Evolutionary conservation across 2,113 vertebrate genomes (phyloP).

Genomic region (Crypturellus undulatus): DNA sequence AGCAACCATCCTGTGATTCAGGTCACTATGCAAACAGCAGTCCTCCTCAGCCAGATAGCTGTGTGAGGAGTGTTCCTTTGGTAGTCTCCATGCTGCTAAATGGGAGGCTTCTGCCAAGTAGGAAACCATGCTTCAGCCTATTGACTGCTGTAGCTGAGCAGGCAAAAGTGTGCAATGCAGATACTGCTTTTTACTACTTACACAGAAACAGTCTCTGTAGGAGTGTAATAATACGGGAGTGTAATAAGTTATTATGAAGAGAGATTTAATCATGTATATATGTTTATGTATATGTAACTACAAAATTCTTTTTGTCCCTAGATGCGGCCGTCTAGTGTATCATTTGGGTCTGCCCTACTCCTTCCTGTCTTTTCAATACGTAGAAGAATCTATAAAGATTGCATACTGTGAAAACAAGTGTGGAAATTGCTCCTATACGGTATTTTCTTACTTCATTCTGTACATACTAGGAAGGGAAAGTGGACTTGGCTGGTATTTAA

Average conservation of each 20-base stretch:
- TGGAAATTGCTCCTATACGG: slow-evolving; percentile 86
- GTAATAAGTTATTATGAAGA: background rate
- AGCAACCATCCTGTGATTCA: rapidly evolving
- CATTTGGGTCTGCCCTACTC: slow-evolving; percentile 89
- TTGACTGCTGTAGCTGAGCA: rapidly evolving
- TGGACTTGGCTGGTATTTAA: background rate
- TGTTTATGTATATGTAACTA: background rate
- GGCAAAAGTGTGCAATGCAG: background rate
- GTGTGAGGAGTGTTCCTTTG: background rate
- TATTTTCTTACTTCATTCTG: slow-evolving; percentile 65
- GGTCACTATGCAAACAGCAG: rapidly evolving
- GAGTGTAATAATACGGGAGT: background rate
- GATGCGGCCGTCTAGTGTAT: slow-evolving; percentile 90
- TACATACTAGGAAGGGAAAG: background rate
- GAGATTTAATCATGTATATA: background rate
- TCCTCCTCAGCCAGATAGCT: background rate
- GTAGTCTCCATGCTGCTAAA: background rate
- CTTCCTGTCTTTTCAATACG: slow-evolving; percentile 81
- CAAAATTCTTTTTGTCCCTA: slow-evolving; percentile 54
- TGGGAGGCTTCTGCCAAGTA: background rate
- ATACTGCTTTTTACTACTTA: background rate
- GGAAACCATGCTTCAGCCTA: rapidly evolving
- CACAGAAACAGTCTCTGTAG: background rate
- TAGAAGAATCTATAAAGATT: slow-evolving; percentile 88
- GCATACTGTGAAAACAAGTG: slow-evolving; percentile 88